Evolutionary conservation across 2,113 vertebrate species (phyloP).

Genomic region (human): GRCh38 chr18:13738501-13739000

Average conservation of each 20-base stretch:
- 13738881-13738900: no score
- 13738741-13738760: background rate
- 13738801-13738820: background rate
- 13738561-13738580: background rate
- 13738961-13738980: no score
- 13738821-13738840: no score
- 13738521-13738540: background rate
- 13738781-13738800: constrained; percentile 34
- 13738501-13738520: background rate
- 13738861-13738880: no score
- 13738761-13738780: constrained; percentile 25
- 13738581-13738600: background rate
- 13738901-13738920: no score
- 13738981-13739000: no score
- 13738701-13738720: background rate
- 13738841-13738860: no score
- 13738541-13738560: background rate
- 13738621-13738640: background rate
- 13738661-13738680: background rate
- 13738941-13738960: no score
- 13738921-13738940: no score
- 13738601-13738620: constrained; percentile 17
- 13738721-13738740: background rate
- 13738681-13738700: background rate
- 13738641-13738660: background rate